Base-by-base conservation (phyloP, 2,113 vertebrate species). In the Taxidea taxus region DNA sequence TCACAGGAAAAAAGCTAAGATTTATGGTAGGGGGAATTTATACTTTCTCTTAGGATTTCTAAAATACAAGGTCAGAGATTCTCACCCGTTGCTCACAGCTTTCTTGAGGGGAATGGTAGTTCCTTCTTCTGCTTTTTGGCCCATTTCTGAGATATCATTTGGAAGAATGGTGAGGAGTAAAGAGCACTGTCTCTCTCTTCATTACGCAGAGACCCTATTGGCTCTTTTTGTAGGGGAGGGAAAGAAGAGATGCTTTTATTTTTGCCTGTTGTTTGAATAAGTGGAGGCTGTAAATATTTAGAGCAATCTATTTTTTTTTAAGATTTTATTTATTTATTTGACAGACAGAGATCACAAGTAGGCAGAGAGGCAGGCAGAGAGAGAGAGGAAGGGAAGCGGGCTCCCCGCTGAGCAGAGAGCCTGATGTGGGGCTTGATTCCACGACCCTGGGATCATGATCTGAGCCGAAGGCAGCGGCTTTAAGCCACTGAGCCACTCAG, bases 211-310 rank as follows among this genome's bases (percentile, higher is more conserved):
- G 16, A 58, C 34, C 44, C 74, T 54, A 12, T 58, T 54, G 62
- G 25, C n/a, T 83, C 34, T 62, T 23, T 27, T 56, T 20, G 44
- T 34, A 74, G 14, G 23, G 4, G 31, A 49, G 34, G 21, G n/a
- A 66, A 49, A 42, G 11, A 68, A 82, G 70, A 56, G 16, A 31
- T 29, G 27, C 34, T 91, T 90, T 87, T 47, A 81, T 62, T 86
- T 75, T 91, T 92, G 12, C 49, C 16, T 62, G 8, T 64, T 91
- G 54, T 87, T 97, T 6, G 15, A 81, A 62, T 91, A 92, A 39
- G 90, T 90, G 56, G 51, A 85, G 66, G 12, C 29, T 83, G 42
- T 91, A 88, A 87, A 93, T 77, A 66, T 86, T 96, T 96, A 96
- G n/a, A 90, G 25, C 56, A 91, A 37, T 66, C 49, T 95, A 34